A percentile compares a stretch with the other conserved stretches of the same genome.
Conservation (phyloP, 2,797 vertebrate genomes). For the Karalla daura region DNA sequence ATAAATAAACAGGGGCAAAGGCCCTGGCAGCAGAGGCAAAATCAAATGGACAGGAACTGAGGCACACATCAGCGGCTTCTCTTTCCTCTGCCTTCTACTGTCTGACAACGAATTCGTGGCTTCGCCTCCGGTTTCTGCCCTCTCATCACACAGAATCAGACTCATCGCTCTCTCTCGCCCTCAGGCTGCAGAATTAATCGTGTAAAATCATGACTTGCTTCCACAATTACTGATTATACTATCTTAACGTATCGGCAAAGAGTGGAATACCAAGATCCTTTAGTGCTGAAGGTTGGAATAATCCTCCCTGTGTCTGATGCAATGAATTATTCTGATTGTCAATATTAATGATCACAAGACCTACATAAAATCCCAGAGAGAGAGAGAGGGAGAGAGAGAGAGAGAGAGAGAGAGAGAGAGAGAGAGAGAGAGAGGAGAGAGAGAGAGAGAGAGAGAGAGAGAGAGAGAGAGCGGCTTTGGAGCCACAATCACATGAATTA, state of each 20-base stretch:
- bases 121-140: neutral
- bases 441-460: too few relatives aligned
- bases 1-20: neutral
- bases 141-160: constrained; percentile 25
- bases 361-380: too few relatives aligned
- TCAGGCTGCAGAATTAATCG: constrained; percentile 31
- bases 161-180: constrained; percentile 22
- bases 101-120: neutral
- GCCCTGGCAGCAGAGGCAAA: constrained; percentile 36
- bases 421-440: too few relatives aligned
- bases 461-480: neutral
- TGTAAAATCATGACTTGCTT: constrained; percentile 39
- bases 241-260: constrained; percentile 24
- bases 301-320: constrained; percentile 41
- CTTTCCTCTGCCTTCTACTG: constrained; percentile 8
- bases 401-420: too few relatives aligned
- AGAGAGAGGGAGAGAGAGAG: too few relatives aligned
- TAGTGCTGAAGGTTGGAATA: constrained; percentile 58
- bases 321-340: constrained; percentile 30
- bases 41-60: constrained; percentile 43
- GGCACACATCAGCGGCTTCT: constrained; percentile 19
- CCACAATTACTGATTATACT: constrained; percentile 35
- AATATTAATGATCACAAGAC: constrained; percentile 13
- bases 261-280: constrained; percentile 48
- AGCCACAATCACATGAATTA: constrained; percentile 5